These are phyloP conservation scores for Thyatira batis DNA, from an alignment of 2,888 invertebrate genomes.

Conservation along the genomic window DNA sequence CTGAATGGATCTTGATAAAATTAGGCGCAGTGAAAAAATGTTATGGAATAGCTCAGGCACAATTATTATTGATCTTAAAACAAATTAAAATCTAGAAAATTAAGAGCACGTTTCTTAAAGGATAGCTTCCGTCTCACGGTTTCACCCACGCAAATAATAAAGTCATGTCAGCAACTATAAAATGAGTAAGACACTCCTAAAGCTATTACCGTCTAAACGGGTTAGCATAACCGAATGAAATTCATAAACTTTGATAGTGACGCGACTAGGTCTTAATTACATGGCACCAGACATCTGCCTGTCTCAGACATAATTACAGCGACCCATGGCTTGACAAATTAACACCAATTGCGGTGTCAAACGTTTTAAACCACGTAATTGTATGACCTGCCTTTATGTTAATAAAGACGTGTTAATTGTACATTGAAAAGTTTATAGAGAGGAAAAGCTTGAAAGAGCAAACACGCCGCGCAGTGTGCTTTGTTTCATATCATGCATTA, in stretches of 20 bases:
- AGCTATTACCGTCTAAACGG: neutral
- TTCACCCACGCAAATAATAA: too few species aligned
- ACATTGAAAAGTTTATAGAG: neutral
- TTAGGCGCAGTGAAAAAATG: too few species aligned
- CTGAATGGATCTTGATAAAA: too few species aligned
- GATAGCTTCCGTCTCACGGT: too few species aligned
- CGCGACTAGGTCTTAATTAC: conserved; percentile 21
- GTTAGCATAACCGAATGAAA: neutral
- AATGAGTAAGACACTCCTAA: neutral
- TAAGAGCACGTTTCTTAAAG: too few species aligned
- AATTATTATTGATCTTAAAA: too few species aligned
- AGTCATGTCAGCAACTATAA: too few species aligned
- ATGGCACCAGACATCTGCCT: conserved; percentile 29
- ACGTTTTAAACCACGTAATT: conserved; percentile 46
- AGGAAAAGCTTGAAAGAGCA: neutral
- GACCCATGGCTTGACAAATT: conserved; percentile 47
- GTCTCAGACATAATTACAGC: conserved; percentile 36
- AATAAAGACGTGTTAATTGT: neutral
- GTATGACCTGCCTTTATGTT: conserved; percentile 16
- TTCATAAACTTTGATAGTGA: neutral
- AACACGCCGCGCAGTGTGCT: neutral
- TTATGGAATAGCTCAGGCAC: too few species aligned
- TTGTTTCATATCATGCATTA: neutral
- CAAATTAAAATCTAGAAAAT: too few species aligned
- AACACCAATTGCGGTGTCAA: conserved; percentile 66